Conservation (phyloP, 37 sponge, comb jelly and placozoan species). For the Spongia lamella region DNA sequence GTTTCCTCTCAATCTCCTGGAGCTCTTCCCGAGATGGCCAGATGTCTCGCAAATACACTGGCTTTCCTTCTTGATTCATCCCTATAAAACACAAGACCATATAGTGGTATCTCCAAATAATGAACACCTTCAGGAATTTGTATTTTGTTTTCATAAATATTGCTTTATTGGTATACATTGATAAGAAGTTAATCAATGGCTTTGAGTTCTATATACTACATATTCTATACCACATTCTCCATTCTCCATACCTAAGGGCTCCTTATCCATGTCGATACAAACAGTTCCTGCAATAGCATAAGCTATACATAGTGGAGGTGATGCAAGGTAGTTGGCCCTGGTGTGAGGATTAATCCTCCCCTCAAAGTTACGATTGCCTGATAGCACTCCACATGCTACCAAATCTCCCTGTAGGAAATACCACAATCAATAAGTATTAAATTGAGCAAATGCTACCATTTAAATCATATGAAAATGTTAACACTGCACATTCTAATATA, state of each 20-base stretch:
- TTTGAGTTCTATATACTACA: no score
- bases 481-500: constrained; percentile 5
- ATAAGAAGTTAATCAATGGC: no score
- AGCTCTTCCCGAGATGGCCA: constrained; percentile 87
- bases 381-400: constrained; percentile 87
- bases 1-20: constrained; percentile 76
- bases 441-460: not conserved
- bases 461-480: not conserved
- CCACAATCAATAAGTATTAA: not conserved
- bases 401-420: constrained; percentile 62
- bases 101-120: no score
- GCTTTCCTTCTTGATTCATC: constrained; percentile 42
- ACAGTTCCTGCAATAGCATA: constrained; percentile 94
- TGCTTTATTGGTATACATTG: no score
- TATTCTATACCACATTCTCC: not conserved
- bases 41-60: constrained; percentile 86
- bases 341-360: constrained; percentile 93
- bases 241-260: constrained; percentile 68
- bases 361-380: constrained; percentile 94
- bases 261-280: constrained; percentile 85
- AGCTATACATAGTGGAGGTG: constrained; percentile 90
- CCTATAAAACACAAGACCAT: no score
- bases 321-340: constrained; percentile 91
- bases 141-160: no score
- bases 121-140: no score